These are phyloP conservation scores for Antidorcas marsupialis DNA, from an alignment of 2,113 vertebrate genomes.

Conservation along the genomic window DNA sequence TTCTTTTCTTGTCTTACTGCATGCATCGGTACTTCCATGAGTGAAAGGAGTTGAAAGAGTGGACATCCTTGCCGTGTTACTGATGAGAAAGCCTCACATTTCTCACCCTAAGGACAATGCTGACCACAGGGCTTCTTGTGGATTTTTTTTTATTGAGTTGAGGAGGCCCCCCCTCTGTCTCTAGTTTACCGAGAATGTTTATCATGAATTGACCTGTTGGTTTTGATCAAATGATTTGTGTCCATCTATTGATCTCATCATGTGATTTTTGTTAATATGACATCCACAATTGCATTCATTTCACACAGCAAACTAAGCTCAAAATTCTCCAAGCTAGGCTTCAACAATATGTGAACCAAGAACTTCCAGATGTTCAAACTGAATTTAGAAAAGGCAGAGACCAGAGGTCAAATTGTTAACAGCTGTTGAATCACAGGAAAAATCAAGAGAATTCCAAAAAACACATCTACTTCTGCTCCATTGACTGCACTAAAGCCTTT, in stretches of 20 bases:
- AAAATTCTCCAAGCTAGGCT: neutral
- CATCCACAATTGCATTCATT: neutral
- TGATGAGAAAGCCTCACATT: neutral
- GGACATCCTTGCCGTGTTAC: no score
- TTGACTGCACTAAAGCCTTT: neutral
- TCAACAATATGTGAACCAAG: neutral
- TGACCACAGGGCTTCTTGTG: neutral
- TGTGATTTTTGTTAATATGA: neutral
- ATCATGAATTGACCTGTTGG: neutral
- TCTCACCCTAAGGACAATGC: neutral
- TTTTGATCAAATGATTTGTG: neutral
- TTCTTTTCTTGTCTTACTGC: neutral
- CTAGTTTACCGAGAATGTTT: neutral
- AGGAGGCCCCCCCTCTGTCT: neutral
- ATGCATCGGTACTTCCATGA: neutral
- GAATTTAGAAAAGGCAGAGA: neutral
- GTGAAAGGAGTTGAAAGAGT: neutral
- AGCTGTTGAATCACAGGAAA: neutral
- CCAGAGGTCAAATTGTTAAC: neutral
- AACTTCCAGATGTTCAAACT: neutral
- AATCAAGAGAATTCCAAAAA: neutral
- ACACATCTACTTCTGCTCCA: neutral
- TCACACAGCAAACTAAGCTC: neutral
- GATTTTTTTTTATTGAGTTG: neutral
- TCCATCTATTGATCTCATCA: neutral